Percentiles rank a stretch among this genome's conserved stretches.
phyloP scores from a whole-genome alignment of 2,888 invertebrate species.

The Dugesia japonica region DNA sequence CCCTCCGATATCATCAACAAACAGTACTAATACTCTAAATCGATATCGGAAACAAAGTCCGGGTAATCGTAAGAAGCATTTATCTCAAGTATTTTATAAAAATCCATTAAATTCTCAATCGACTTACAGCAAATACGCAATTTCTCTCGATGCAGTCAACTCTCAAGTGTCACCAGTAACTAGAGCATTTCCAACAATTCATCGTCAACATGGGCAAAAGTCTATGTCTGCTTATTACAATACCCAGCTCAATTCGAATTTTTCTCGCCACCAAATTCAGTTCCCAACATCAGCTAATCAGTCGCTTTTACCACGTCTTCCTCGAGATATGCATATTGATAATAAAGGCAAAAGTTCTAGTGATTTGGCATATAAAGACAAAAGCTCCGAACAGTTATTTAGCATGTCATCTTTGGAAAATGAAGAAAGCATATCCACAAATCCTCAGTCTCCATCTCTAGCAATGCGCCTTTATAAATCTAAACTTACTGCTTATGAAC shows the following conservation, averaged over 20 bases:
- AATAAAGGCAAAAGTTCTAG: background rate
- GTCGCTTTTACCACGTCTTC: background rate
- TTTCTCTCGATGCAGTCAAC: background rate
- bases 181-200: background rate
- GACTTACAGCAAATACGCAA: background rate
- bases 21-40: background rate
- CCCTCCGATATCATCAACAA: conserved; percentile 15
- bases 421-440: background rate
- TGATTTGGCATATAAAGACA: background rate
- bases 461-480: conserved; percentile 51
- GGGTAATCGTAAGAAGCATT: background rate
- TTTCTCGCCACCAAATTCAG: background rate
- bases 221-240: background rate
- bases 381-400: background rate
- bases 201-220: background rate
- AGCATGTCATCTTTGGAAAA: background rate
- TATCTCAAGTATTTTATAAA: conserved; percentile 2
- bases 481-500: conserved; percentile 85
- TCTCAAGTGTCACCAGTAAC: background rate
- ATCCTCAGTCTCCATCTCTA: conserved; percentile 39
- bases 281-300: background rate
- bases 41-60: background rate
- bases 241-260: background rate
- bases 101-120: background rate
- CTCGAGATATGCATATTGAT: background rate